Conservation (phyloP, 1,140 invertebrate genomes). For the Sycobia sp. region DNA sequence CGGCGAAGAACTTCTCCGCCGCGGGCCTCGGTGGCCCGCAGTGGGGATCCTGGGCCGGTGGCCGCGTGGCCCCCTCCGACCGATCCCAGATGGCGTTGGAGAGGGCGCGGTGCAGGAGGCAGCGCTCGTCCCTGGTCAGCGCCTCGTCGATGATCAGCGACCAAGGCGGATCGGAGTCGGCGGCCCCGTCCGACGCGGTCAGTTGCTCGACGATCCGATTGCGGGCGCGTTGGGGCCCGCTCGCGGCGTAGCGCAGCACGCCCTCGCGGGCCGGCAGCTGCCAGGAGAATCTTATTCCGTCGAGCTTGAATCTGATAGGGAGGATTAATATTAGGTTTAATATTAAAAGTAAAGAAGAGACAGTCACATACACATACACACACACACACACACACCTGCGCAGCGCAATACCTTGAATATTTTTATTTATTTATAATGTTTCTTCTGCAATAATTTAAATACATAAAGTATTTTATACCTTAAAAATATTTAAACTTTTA, state of each 20-base stretch:
- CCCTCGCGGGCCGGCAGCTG: conserved; percentile 57
- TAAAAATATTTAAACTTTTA: no score
- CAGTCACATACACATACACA: no score
- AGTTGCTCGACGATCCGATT: conserved; percentile 68
- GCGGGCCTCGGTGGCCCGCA: conserved; percentile 48
- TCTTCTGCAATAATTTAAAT: no score
- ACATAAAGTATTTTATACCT: no score
- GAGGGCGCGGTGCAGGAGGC: conserved; percentile 66
- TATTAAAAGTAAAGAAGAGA: no score
- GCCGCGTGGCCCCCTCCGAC: conserved; percentile 61
- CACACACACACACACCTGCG: no score
- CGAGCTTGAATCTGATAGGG: conserved; percentile 61
- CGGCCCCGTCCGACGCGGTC: conserved; percentile 60
- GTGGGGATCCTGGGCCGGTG: conserved; percentile 52
- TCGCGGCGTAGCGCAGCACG: conserved; percentile 36
- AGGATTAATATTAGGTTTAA: no score
- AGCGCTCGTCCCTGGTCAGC: conserved; percentile 62
- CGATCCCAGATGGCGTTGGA: conserved; percentile 65
- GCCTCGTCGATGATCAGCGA: conserved; percentile 57
- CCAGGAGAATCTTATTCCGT: conserved; percentile 65
- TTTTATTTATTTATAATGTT: no score
- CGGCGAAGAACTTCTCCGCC: conserved; percentile 45
- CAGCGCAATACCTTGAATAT: no score
- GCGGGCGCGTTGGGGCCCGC: conserved; percentile 54
- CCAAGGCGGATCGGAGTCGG: conserved; percentile 45